phyloP scores from a whole-genome alignment of 2,113 vertebrate genomes.

The Epinephelus cyanopodus region DNA sequence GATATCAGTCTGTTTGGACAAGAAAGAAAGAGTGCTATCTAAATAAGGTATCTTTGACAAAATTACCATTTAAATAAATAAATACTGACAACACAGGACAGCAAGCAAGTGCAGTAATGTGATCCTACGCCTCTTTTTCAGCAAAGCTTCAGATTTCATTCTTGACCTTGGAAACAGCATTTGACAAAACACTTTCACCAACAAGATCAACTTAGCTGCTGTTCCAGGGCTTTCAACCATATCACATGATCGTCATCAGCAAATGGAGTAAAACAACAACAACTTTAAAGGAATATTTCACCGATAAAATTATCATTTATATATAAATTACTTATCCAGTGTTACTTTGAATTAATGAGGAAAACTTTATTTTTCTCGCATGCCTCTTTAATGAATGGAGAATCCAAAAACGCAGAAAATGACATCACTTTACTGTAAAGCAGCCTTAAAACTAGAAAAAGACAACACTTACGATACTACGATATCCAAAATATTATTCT shows the following conservation, averaged over 20 bases:
- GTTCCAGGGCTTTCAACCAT: not conserved
- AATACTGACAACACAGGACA: not conserved
- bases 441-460: no score
- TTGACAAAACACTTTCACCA: not conserved
- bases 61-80: constrained; percentile 4
- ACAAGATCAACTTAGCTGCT: not conserved
- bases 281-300: no score
- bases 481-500: no score
- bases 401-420: no score
- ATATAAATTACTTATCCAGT: no score
- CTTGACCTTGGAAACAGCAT: constrained; percentile 7
- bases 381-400: no score
- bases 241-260: not conserved
- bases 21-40: constrained; percentile 63
- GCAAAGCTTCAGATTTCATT: not conserved
- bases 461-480: no score
- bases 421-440: no score
- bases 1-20: constrained; percentile 92
- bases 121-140: not conserved
- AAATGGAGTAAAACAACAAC: not conserved
- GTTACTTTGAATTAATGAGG: no score
- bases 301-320: no score
- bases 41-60: constrained; percentile 40
- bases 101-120: not conserved
- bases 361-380: no score